A percentile compares a stretch with the other conserved stretches of the same genome.
Evolutionary conservation across 2,888 invertebrate genomes (phyloP).

Genomic region (Macaria liturata): DNA sequence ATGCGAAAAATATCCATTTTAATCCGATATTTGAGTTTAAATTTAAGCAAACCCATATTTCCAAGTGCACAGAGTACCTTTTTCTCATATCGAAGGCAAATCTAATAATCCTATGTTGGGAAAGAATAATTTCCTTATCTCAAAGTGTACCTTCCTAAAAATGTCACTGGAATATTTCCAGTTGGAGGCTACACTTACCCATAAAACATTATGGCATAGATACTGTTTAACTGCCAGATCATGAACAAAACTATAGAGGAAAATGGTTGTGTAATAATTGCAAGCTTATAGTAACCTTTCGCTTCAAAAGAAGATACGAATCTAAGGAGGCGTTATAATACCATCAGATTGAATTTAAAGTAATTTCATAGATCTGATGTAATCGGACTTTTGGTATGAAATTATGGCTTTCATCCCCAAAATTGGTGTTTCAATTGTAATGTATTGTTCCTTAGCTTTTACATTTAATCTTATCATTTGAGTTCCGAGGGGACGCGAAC

Average conservation of each 20-base stretch:
- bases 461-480: too few species aligned
- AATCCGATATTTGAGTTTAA: too few species aligned
- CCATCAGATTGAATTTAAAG: constrained; percentile 14
- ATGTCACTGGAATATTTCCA: constrained; percentile 29
- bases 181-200: not conserved
- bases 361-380: not conserved
- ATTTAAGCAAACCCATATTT: too few species aligned
- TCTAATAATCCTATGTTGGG: constrained; percentile 49
- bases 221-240: too few species aligned
- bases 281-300: too few species aligned
- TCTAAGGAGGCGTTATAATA: constrained; percentile 17
- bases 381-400: constrained; percentile 5
- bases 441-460: too few species aligned
- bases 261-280: too few species aligned
- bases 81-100: constrained; percentile 43
- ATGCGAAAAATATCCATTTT: too few species aligned
- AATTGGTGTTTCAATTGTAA: too few species aligned
- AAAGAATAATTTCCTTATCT: constrained; percentile 48
- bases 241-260: too few species aligned
- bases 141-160: constrained; percentile 40
- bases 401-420: not conserved
- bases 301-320: constrained; percentile 16
- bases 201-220: too few species aligned
- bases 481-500: too few species aligned
- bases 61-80: constrained; percentile 12